A percentile compares a stretch with the other conserved stretches of the same genome.
These are phyloP conservation scores for Andrena bucephala DNA, from an alignment of 2,888 invertebrate genomes.

Conservation along the genomic window DNA sequence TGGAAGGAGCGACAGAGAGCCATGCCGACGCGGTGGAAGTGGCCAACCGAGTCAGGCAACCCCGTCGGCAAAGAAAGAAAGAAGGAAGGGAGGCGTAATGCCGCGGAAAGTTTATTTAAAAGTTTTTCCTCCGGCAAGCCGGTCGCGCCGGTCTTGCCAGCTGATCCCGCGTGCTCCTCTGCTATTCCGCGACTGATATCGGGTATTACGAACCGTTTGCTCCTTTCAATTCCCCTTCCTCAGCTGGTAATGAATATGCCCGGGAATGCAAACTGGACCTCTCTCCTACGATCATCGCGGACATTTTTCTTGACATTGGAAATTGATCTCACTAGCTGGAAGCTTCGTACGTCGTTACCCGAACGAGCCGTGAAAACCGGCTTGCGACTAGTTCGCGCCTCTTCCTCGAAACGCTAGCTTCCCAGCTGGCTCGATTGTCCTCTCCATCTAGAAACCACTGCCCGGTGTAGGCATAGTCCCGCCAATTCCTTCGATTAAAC, in stretches of 20 bases:
- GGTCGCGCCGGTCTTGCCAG: conserved; percentile 23
- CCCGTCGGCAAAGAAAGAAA: conserved; percentile 1
- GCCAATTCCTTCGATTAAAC: too few relatives aligned
- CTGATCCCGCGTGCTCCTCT: conserved; percentile 25
- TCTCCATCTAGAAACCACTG: not conserved
- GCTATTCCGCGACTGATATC: conserved; percentile 44
- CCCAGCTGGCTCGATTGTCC: not conserved
- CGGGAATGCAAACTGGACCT: not conserved
- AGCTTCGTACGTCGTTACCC: not conserved
- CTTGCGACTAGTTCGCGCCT: not conserved
- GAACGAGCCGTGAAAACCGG: not conserved
- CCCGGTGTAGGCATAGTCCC: too few relatives aligned
- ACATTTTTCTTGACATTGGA: conserved; percentile 22
- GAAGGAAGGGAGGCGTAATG: conserved; percentile 3
- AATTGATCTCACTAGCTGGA: not conserved
- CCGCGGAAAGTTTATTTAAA: conserved; percentile 39
- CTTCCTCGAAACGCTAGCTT: not conserved
- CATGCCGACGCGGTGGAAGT: not conserved
- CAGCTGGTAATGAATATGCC: conserved; percentile 43
- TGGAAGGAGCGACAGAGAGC: not conserved
- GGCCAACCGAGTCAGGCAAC: not conserved
- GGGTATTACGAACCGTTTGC: conserved; percentile 43
- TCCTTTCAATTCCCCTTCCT: conserved; percentile 34
- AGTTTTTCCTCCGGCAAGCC: conserved; percentile 30
- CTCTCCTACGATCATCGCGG: not conserved